Evolutionary conservation across 2,888 invertebrate species (phyloP).

Genomic region (Nemoura dubitans): DNA sequence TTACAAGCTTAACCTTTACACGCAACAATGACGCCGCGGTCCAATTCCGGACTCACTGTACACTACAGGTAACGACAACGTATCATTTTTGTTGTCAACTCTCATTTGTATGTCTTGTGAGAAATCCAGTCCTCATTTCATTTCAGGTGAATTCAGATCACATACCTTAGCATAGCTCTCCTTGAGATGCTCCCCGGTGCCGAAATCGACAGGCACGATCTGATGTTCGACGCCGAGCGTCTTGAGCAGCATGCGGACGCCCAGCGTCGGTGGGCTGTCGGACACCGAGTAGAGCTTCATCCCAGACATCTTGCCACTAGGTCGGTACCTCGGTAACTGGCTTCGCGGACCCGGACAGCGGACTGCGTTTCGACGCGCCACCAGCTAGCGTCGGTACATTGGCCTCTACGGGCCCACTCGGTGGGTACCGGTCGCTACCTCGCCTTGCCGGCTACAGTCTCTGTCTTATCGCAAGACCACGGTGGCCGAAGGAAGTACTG

Average conservation of each 20-base stretch:
- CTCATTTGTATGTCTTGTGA: too few species aligned
- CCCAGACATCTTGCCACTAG: constrained; percentile 51
- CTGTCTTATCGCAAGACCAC: constrained; percentile 21
- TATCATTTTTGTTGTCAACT: too few species aligned
- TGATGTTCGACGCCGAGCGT: constrained; percentile 72
- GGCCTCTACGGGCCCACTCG: neutral
- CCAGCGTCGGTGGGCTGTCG: constrained; percentile 81
- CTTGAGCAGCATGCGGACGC: constrained; percentile 74
- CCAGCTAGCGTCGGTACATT: neutral
- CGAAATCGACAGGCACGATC: constrained; percentile 73
- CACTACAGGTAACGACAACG: too few species aligned
- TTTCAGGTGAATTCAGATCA: too few species aligned
- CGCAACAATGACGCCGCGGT: too few species aligned
- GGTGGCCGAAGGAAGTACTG: neutral
- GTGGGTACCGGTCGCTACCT: neutral
- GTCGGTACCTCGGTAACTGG: neutral
- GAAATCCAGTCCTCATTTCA: too few species aligned
- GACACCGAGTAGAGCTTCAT: constrained; percentile 77
- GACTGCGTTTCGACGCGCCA: neutral
- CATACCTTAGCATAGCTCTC: constrained; percentile 53
- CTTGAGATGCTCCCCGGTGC: constrained; percentile 70
- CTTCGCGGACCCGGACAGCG: neutral
- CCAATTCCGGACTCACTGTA: too few species aligned
- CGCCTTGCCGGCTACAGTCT: neutral
- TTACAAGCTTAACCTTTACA: too few species aligned